Conservation (phyloP, 2,888 invertebrate genomes). For the Sphaerophoria rueppellii region DNA sequence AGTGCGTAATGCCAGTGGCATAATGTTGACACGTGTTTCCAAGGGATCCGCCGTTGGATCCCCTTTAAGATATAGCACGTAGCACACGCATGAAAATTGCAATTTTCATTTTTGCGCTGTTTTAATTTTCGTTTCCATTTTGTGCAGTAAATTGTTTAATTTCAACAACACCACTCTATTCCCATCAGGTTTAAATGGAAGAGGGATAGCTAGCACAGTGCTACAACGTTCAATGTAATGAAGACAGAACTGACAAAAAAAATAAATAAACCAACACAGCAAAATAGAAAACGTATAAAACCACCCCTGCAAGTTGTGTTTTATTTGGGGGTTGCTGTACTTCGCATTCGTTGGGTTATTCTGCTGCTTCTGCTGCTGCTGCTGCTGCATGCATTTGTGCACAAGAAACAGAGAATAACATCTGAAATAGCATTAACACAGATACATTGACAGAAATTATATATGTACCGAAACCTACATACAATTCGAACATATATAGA, state of each 20-base stretch:
- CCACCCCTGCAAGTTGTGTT: constrained; percentile 59
- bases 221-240: neutral
- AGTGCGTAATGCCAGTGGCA: constrained; percentile 70
- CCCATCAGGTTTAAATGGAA: constrained; percentile 15
- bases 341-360: constrained; percentile 21
- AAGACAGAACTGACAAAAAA: constrained; percentile 5
- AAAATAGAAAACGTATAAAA: constrained; percentile 41
- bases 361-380: constrained; percentile 46
- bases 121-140: constrained; percentile 40
- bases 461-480: neutral
- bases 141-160: constrained; percentile 67
- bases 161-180: constrained; percentile 48
- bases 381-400: constrained; percentile 53
- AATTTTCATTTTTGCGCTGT: constrained; percentile 59
- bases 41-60: constrained; percentile 23
- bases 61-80: constrained; percentile 42
- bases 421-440: constrained; percentile 61
- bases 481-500: neutral
- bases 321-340: constrained; percentile 65
- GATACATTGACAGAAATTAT: constrained; percentile 7
- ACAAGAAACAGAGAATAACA: constrained; percentile 54
- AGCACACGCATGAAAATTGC: constrained; percentile 64
- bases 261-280: neutral
- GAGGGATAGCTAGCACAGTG: neutral
- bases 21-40: constrained; percentile 68